Conservation (phyloP, 2,797 vertebrate species). For the Chromobotia macracanthus region DNA sequence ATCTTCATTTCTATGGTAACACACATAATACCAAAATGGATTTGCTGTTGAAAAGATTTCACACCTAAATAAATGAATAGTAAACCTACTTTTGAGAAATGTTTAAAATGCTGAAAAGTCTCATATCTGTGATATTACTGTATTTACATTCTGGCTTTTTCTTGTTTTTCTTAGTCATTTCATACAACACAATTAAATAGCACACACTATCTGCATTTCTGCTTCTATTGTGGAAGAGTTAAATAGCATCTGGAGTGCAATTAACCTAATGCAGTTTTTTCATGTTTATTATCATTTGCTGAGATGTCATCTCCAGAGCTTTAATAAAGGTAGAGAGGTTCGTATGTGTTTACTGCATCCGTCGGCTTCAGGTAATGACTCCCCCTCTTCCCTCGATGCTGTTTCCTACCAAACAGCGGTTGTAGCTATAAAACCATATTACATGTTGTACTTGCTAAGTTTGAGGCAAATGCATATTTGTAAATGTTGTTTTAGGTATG, state of each 20-base stretch:
- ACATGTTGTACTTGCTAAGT: conserved; percentile 13
- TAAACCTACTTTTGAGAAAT: no score
- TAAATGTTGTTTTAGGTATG: conserved; percentile 18
- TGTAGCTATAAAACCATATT: conserved; percentile 15
- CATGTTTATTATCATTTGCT: conserved; percentile 39
- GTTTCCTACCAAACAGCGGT: conserved; percentile 15
- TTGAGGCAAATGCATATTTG: conserved; percentile 14
- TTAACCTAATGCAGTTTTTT: conserved; percentile 52
- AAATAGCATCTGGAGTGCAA: conserved; percentile 35
- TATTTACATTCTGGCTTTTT: background rate
- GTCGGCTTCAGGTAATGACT: conserved; percentile 5
- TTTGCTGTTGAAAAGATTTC: no score
- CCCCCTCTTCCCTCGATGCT: background rate
- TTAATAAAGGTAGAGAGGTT: conserved; percentile 37
- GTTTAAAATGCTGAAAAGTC: no score
- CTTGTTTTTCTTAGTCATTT: background rate
- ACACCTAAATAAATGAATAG: no score
- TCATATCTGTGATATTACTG: no score
- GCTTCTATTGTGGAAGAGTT: conserved; percentile 42
- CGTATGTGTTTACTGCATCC: conserved; percentile 34
- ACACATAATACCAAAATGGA: no score
- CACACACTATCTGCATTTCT: background rate
- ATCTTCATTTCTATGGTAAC: no score
- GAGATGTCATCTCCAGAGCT: conserved; percentile 48
- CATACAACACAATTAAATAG: background rate